Percentiles rank a stretch among this genome's conserved stretches.
These are phyloP conservation scores for Megaustenia siamemsis DNA, from an alignment of 2,888 invertebrate species.

Conservation along the genomic window DNA sequence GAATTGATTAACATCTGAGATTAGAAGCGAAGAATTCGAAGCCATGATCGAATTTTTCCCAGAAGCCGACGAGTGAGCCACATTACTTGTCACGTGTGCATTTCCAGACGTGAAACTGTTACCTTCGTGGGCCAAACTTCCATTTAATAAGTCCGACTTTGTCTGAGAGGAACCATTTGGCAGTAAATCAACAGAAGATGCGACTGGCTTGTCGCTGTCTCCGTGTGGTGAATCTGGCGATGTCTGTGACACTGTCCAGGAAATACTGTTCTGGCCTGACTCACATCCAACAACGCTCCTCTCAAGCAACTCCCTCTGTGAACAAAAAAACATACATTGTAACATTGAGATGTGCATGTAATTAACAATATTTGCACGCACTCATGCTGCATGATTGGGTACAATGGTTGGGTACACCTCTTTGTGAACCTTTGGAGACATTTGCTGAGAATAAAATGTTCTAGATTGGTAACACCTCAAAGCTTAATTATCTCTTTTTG, in stretches of 20 bases:
- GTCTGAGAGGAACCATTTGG: no score
- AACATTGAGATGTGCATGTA: no score
- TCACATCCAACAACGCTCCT: slow-evolving; percentile 22
- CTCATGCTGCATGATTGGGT: no score
- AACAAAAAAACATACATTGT: background rate
- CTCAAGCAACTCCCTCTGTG: slow-evolving; percentile 1
- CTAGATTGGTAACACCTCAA: no score
- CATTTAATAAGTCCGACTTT: background rate
- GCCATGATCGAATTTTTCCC: background rate
- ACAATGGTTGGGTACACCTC: no score
- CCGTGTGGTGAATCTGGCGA: background rate
- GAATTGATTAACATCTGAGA: background rate
- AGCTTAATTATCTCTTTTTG: no score
- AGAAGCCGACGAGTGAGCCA: background rate
- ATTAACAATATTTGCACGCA: no score
- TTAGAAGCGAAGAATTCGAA: background rate
- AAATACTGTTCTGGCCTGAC: background rate
- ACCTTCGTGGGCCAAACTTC: background rate
- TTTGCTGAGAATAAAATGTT: no score
- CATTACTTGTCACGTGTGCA: background rate
- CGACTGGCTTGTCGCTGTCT: background rate
- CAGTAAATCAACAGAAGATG: background rate
- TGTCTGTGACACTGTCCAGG: no score
- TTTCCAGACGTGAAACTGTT: background rate
- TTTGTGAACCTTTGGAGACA: no score